Percentiles rank a stretch among this genome's conserved stretches.
Conservation (phyloP, 2,113 vertebrate genomes). For the Eptesicus fuscus region DNA sequence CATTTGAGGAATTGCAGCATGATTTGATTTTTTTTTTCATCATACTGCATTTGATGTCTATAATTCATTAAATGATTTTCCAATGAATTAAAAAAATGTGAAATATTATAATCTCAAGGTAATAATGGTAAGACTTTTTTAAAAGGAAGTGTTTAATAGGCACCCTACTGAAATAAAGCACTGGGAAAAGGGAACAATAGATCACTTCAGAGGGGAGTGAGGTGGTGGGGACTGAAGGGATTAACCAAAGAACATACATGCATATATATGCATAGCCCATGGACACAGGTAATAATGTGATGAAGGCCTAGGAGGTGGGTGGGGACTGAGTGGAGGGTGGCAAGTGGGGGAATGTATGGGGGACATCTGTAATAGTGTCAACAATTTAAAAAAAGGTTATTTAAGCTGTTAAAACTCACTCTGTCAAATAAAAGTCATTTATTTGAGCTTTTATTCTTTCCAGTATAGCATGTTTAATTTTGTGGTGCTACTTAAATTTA, state of each 20-base stretch:
- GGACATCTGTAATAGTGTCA: neutral
- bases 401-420: neutral
- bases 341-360: no score
- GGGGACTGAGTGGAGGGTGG: neutral
- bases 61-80: neutral
- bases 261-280: no score
- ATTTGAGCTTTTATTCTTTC: neutral
- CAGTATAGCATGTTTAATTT: neutral
- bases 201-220: neutral
- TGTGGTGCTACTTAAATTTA: neutral
- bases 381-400: neutral
- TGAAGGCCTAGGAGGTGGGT: neutral
- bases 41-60: neutral
- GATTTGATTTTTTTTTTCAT: neutral
- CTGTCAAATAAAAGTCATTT: neutral
- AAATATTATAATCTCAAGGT: neutral
- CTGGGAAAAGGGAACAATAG: neutral
- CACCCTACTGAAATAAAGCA: neutral
- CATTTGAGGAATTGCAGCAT: neutral
- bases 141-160: neutral
- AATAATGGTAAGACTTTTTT: neutral
- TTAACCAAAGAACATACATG: no score
- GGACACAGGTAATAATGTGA: no score
- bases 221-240: no score
- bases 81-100: neutral